Percentiles rank a stretch among this genome's conserved stretches.
Evolutionary conservation across 2,888 invertebrate genomes (phyloP).

Genomic region (Chaitophorus viminalis): DNA sequence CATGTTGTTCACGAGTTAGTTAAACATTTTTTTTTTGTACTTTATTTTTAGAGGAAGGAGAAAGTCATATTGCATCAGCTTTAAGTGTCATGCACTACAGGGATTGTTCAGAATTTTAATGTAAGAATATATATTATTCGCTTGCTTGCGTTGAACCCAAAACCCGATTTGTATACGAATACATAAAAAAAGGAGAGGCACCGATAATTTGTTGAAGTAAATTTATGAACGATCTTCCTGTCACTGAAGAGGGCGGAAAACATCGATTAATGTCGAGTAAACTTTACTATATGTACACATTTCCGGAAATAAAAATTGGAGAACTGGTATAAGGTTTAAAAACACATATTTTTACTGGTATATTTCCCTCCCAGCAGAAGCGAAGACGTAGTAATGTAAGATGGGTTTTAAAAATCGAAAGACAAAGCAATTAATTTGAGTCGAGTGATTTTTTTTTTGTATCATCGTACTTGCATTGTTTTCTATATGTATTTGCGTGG

Average conservation of each 20-base stretch:
- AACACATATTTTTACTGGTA: neutral
- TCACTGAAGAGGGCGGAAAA: neutral
- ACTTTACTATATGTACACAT: neutral
- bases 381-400: neutral
- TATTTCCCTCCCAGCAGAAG: neutral
- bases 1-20: no score
- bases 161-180: neutral
- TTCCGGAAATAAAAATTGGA: constrained; percentile 14
- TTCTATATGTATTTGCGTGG: no score
- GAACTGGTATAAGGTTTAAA: neutral
- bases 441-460: neutral
- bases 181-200: neutral
- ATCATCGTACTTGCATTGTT: no score
- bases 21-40: no score
- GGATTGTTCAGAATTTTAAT: no score
- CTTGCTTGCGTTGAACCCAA: neutral
- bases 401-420: constrained; percentile 3
- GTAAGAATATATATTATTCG: no score
- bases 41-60: no score
- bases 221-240: constrained; percentile 47
- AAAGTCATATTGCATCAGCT: no score
- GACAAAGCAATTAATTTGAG: constrained; percentile 7
- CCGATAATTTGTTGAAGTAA: constrained; percentile 47
- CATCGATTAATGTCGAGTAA: neutral
- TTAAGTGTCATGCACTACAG: no score